These are phyloP conservation scores for Platysternon megacephalum DNA, from an alignment of 2,113 vertebrate genomes.

Conservation along the genomic window DNA sequence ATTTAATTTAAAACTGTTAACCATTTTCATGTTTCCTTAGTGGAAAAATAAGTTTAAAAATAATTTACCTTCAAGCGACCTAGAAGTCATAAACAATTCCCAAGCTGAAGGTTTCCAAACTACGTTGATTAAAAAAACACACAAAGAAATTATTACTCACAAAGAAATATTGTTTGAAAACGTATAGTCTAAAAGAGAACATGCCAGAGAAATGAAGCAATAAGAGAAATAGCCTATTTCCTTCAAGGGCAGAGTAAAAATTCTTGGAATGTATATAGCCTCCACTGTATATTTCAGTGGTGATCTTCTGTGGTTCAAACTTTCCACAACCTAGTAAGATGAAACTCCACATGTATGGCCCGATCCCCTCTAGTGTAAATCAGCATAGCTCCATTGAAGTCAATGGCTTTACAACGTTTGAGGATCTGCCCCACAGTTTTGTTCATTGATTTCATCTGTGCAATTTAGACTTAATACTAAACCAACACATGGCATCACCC, in stretches of 20 bases:
- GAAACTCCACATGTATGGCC: fast-evolving
- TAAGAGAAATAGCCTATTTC: slow-evolving; percentile 20
- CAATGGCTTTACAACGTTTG: neutral
- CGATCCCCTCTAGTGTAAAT: neutral
- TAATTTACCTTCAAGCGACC: slow-evolving; percentile 28
- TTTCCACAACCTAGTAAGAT: neutral
- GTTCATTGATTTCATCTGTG: neutral
- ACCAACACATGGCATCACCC: neutral
- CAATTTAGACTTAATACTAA: neutral
- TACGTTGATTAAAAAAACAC: neutral
- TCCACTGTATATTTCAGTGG: neutral
- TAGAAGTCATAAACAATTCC: slow-evolving; percentile 21
- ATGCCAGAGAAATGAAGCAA: slow-evolving; percentile 50
- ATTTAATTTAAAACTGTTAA: slow-evolving; percentile 33
- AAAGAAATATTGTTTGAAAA: slow-evolving; percentile 1
- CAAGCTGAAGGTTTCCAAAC: slow-evolving; percentile 1
- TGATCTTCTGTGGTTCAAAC: neutral
- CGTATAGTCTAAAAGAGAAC: slow-evolving; percentile 5
- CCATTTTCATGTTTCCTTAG: neutral
- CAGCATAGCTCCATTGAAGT: neutral
- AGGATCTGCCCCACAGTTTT: neutral
- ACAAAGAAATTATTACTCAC: slow-evolving; percentile 1
- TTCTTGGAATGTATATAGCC: slow-evolving; percentile 28
- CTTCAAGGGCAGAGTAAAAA: slow-evolving; percentile 37
- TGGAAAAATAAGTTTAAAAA: slow-evolving; percentile 30